A percentile compares a stretch with the other conserved stretches of the same genome.
phyloP scores from a whole-genome alignment of 35 echinoderm and acorn worm genomes.

The Lytechinus pictus region DNA sequence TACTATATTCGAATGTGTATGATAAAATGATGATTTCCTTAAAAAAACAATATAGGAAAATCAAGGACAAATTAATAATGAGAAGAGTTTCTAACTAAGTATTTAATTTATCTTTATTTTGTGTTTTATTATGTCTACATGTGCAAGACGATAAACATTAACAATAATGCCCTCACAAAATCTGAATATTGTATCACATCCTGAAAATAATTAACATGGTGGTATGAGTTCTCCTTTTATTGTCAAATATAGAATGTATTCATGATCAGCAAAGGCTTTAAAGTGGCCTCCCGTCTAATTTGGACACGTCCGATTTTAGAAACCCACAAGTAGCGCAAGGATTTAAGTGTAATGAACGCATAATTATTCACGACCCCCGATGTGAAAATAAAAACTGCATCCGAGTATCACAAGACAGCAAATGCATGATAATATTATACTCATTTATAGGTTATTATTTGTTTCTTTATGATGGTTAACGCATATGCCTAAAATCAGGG shows the following conservation, averaged over 20 bases:
- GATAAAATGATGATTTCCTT: no score
- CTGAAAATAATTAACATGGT: background rate
- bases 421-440: background rate
- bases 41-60: no score
- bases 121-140: no score
- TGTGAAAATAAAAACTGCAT: background rate
- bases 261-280: background rate
- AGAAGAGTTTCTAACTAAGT: no score
- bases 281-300: background rate
- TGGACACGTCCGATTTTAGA: background rate
- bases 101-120: no score
- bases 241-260: background rate
- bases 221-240: background rate
- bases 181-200: no score
- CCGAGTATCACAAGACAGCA: background rate
- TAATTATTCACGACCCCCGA: conserved; percentile 3
- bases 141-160: no score
- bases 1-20: no score
- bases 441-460: background rate
- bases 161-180: no score
- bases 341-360: background rate
- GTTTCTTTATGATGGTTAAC: background rate
- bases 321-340: background rate
- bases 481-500: background rate
- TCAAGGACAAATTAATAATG: no score